Evolutionary conservation across 2,888 invertebrate species (phyloP).

Genomic region (Tromatobia lineatoria): DNA sequence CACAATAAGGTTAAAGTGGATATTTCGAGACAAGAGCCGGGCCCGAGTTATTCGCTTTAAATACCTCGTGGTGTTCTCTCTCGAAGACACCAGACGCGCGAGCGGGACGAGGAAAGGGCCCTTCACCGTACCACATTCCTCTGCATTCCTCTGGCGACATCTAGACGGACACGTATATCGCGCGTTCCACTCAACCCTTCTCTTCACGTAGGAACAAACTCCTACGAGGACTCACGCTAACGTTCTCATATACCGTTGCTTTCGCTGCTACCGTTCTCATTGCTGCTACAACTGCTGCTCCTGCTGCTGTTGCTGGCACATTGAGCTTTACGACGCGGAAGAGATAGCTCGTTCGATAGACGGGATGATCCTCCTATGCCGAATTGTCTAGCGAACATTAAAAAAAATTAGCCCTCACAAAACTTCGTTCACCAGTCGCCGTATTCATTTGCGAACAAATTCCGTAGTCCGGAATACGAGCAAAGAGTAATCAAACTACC

Average conservation of each 20-base stretch:
- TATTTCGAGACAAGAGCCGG: slow-evolving; percentile 70
- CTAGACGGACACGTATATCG: slow-evolving; percentile 60
- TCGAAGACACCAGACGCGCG: slow-evolving; percentile 62
- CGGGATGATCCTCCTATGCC: slow-evolving; percentile 40
- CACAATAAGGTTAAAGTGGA: slow-evolving; percentile 71
- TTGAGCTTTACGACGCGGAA: slow-evolving; percentile 72
- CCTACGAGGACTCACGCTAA: slow-evolving; percentile 44
- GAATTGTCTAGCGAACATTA: slow-evolving; percentile 39
- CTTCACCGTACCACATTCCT: slow-evolving; percentile 61
- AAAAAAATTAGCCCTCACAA: slow-evolving; percentile 44
- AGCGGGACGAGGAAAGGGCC: slow-evolving; percentile 49
- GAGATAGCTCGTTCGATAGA: slow-evolving; percentile 66
- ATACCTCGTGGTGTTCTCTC: slow-evolving; percentile 68
- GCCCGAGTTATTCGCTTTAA: slow-evolving; percentile 74
- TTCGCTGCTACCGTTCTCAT: slow-evolving; percentile 10
- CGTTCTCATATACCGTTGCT: slow-evolving; percentile 27
- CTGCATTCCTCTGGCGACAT: slow-evolving; percentile 66
- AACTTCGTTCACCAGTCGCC: slow-evolving; percentile 11
- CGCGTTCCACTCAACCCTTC: slow-evolving; percentile 37
- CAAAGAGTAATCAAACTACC: slow-evolving; percentile 30
- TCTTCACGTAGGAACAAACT: slow-evolving; percentile 44
- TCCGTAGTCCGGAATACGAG: not conserved
- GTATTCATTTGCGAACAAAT: no score
- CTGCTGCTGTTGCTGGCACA: slow-evolving; percentile 48
- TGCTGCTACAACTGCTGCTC: not conserved